Percentiles rank a stretch among this genome's conserved stretches.
These are phyloP conservation scores for Ptilodon capucinus DNA, from an alignment of 2,888 invertebrate species.

Conservation along the genomic window DNA sequence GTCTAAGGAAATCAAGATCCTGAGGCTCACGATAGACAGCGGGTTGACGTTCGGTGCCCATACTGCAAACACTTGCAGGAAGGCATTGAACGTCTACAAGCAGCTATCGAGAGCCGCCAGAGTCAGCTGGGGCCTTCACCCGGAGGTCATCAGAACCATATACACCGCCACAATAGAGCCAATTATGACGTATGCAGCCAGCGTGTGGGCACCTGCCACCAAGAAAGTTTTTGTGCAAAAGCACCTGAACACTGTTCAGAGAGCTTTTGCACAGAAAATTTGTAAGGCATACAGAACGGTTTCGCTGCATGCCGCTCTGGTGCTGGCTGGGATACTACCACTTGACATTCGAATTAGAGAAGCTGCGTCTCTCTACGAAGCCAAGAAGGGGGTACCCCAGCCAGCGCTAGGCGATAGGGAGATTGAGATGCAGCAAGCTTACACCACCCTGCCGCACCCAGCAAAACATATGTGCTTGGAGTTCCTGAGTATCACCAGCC, in stretches of 20 bases:
- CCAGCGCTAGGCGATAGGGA: background rate
- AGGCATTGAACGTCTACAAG: too few species aligned
- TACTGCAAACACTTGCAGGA: background rate
- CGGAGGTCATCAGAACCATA: too few species aligned
- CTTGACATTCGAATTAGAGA: constrained; percentile 1
- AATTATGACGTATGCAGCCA: too few species aligned
- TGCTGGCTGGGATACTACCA: background rate
- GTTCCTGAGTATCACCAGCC: background rate
- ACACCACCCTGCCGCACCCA: constrained; percentile 2
- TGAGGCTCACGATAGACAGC: too few species aligned
- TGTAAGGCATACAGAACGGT: background rate
- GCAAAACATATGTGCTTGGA: background rate
- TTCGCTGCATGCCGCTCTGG: background rate
- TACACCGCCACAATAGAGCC: too few species aligned
- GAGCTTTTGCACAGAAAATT: background rate
- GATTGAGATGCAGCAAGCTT: background rate
- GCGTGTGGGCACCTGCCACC: background rate
- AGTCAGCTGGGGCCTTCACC: too few species aligned
- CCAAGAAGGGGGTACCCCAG: constrained; percentile 3
- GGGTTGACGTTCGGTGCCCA: too few species aligned
- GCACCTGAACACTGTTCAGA: background rate
- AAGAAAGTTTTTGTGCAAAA: background rate
- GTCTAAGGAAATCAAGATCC: too few species aligned
- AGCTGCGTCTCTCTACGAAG: constrained; percentile 2
- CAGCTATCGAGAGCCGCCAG: too few species aligned